Base-by-base conservation (phyloP, 1,140 invertebrate species). In the Meteorus sp. region DNA sequence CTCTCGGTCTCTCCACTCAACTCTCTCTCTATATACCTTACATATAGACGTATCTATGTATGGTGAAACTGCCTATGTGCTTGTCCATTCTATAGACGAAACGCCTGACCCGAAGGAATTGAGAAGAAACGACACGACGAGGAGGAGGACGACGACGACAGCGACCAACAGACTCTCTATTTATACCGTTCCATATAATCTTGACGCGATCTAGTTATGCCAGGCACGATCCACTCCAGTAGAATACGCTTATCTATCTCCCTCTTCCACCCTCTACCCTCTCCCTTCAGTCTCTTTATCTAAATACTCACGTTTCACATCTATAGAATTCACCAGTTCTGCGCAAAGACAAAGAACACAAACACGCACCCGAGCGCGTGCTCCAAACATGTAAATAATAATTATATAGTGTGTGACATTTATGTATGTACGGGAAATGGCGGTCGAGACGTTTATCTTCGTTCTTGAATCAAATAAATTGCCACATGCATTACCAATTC, bases 191-290 rank as follows among this genome's bases (percentile, higher is more conserved):
- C 67, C 67, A 66, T 76, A 78, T 33, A 33, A 39, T 78, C 76
- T 76, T 73, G 68, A 76, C 68, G 62, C 53, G 65, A 78, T 76
- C 75, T 75, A 75, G 70, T 76, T 77, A 78, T 78, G 72, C 76
- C 27, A 59, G 56, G 72, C 74, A 76, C 74, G 76, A 77, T 62
- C 65, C 60, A 53, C 65, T 67, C 23, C 17, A 33, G 25, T 23
- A 20, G 48, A 39, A 51, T 58, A 41, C 19, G 33, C 25, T 43
- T 15, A n/a, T 50, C 25, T 13, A 47, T 31, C 22, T 37, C 37
- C 31, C 13, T 53, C 37, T 25, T 41, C 13, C 25, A 44, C 27
- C 3, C 37, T 55, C 13, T 23, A 17, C 20, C 20, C 25, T 33
- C 19, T 44, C 43, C 20, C 23, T 23, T 62, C 41, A 37, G 8